These are phyloP conservation scores for Lagopus muta DNA, from an alignment of 2,113 vertebrate genomes.

Conservation along the genomic window DNA sequence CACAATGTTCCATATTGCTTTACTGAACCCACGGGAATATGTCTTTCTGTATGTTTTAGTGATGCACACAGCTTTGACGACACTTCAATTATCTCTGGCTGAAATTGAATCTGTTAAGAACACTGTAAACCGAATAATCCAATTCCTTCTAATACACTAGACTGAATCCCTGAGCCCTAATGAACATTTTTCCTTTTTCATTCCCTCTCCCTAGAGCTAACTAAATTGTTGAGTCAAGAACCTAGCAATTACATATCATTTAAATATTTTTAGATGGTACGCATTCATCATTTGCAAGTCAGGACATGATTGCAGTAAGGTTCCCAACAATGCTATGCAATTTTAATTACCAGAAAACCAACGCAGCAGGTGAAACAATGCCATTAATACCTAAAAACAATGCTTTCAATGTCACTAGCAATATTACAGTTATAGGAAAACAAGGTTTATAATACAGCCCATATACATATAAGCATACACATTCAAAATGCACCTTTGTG, in stretches of 20 bases:
- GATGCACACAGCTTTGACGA: conserved; percentile 47
- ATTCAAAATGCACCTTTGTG: not conserved
- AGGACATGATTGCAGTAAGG: conserved; percentile 50
- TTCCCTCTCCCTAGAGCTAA: conserved; percentile 47
- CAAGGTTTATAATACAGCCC: not conserved
- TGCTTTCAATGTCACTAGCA: not conserved
- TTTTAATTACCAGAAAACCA: conserved; percentile 73
- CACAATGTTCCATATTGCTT: conserved; percentile 40
- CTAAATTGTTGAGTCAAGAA: conserved; percentile 73
- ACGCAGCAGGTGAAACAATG: not conserved
- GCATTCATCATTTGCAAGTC: conserved; percentile 42
- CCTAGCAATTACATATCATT: conserved; percentile 67
- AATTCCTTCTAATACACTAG: conserved; percentile 61
- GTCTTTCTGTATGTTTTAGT: conserved; percentile 29
- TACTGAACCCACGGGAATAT: conserved; percentile 37
- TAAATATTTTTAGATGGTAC: conserved; percentile 74
- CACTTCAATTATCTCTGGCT: conserved; percentile 51
- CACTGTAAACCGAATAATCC: conserved; percentile 62
- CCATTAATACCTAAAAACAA: conserved; percentile 13
- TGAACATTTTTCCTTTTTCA: conserved; percentile 64
- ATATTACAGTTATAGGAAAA: not conserved
- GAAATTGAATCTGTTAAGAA: conserved; percentile 73
- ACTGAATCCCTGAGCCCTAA: conserved; percentile 65
- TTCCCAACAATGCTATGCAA: conserved; percentile 48
- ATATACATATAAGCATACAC: not conserved